Evolutionary conservation across 1,140 invertebrate genomes (phyloP).

Genomic region (Carposina sasakii): DNA sequence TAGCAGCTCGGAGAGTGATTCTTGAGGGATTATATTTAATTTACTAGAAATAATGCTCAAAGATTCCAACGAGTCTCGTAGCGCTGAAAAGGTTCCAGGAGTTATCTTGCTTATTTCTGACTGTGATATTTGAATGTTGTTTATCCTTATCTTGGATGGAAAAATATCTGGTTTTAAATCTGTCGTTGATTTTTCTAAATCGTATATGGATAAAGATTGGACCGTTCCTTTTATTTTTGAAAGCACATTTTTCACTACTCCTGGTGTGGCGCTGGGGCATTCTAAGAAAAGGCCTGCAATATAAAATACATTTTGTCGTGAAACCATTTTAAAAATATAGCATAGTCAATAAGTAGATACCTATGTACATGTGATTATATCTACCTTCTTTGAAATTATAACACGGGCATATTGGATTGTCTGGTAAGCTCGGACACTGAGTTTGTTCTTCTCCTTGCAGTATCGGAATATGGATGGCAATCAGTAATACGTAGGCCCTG

Average conservation of each 20-base stretch:
- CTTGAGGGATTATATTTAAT: constrained; percentile 85
- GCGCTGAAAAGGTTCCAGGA: constrained; percentile 79
- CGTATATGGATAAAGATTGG: constrained; percentile 90
- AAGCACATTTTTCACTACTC: constrained; percentile 73
- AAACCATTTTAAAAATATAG: too few species aligned
- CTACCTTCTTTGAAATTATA: constrained; percentile 91
- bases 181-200: constrained; percentile 83
- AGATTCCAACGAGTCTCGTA: constrained; percentile 82
- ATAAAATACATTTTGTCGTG: constrained; percentile 17
- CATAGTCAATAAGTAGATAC: too few species aligned
- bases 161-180: constrained; percentile 81
- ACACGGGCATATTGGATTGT: constrained; percentile 87
- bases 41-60: constrained; percentile 87
- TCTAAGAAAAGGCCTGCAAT: constrained; percentile 85
- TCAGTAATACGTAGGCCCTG: constrained; percentile 54
- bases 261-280: constrained; percentile 85
- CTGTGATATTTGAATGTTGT: constrained; percentile 87
- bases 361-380: constrained; percentile 7
- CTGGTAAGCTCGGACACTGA: constrained; percentile 79
- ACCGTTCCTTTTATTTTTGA: constrained; percentile 79
- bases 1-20: constrained; percentile 80
- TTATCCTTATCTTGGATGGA: constrained; percentile 76
- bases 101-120: constrained; percentile 82
- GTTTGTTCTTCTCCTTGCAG: constrained; percentile 68
- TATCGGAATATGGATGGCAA: constrained; percentile 62